phyloP scores from a whole-genome alignment of 2,113 vertebrate genomes.

The Psittacus erithacus region DNA sequence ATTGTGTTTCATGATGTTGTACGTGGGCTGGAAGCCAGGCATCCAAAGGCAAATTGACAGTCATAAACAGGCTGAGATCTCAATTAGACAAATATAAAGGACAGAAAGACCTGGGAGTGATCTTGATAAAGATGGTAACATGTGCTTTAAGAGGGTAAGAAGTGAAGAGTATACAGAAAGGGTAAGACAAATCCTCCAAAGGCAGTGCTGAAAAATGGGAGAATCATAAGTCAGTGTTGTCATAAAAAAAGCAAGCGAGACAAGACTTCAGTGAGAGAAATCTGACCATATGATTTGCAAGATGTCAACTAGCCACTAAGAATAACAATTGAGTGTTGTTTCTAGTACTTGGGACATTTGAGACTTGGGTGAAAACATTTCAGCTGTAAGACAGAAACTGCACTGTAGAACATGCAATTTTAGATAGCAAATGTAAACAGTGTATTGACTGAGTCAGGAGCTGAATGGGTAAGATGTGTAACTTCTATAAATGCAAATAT shows the following conservation, averaged over 20 bases:
- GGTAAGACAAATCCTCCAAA: background rate
- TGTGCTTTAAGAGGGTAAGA: background rate
- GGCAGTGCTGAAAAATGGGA: background rate
- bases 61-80: background rate
- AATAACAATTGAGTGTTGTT: background rate
- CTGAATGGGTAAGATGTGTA: background rate
- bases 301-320: background rate
- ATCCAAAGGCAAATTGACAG: background rate
- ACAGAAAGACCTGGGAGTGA: background rate
- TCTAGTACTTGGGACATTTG: background rate
- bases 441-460: background rate
- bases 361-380: background rate
- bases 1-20: background rate
- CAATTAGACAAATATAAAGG: background rate
- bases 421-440: background rate
- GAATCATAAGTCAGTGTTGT: background rate
- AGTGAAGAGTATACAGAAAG: background rate
- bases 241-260: background rate
- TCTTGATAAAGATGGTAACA: background rate
- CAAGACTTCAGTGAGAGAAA: background rate
- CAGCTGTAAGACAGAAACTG: background rate
- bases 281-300: background rate
- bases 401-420: background rate
- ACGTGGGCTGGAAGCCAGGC: background rate
- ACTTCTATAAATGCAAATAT: background rate